Evolutionary conservation across 2,113 vertebrate genomes (phyloP), one percentile per base, ranked within the genome.

Genomic region (Nothobranchius furzeri): DNA sequence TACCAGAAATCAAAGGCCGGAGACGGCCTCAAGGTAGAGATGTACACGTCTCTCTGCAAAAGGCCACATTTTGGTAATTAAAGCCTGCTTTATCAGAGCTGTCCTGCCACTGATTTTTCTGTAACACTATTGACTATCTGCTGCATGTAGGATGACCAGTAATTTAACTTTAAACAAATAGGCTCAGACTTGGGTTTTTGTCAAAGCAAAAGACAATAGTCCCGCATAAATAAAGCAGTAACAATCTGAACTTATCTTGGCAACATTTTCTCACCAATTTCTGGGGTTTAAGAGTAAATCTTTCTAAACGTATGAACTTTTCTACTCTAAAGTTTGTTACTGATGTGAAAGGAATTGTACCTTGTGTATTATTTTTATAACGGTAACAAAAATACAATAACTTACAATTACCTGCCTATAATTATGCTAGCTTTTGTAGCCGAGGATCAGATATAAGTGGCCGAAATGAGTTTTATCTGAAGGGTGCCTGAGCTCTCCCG

Each of bases 1-100:
- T 92, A 96, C 93, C 94, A 95, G 94, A 96, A 98, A 98, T 96
- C 96, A 98, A 98, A 96, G 86, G 50, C 84, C 92, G 64, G 85
- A 79, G 88, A 59, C 65, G 85, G 93, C 90, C 82, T 85, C 91
- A 58, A 85, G 87, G 88, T 90, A 85, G 72, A 79, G 76, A 85
- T 74, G 92, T 85, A 90, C 79, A 84, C 75, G 90, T 89, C 76
- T 86, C 76, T 81, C 54, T 79, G 81, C 76, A 93, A 68, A 40
- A 93, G 92, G 93, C 93, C 92, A 92, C 92, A 92, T 94, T 94
- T 94, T 95, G 92, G 95, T 99, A 96, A 97, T 98, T 98, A 97
- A 98, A 96, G 96, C 90, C 89, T 91, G 91, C 96, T 97, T 98
- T 92, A 96, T 95, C 95, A 95, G 90, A 80, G 78, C 88, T 64